These are phyloP conservation scores for Cygnus atratus DNA, from an alignment of 2,113 vertebrate species.

Conservation along the genomic window DNA sequence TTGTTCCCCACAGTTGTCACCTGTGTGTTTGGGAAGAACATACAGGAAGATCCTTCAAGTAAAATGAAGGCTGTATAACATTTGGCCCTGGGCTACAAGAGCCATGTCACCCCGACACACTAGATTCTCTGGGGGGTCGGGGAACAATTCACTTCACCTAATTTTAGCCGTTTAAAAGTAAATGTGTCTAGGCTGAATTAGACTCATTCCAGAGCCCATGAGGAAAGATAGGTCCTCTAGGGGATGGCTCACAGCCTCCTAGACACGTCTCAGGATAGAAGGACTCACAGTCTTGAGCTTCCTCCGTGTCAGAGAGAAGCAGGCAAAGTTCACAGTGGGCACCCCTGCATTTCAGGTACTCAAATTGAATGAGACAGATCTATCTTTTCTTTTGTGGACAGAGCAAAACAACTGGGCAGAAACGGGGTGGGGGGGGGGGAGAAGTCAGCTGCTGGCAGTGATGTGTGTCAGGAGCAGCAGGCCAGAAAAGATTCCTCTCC, in stretches of 20 bases:
- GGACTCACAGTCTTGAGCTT: neutral
- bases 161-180: neutral
- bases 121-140: neutral
- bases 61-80: neutral
- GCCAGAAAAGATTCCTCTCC: neutral
- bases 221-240: neutral
- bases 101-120: neutral
- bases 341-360: neutral
- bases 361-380: neutral
- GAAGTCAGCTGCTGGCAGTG: neutral
- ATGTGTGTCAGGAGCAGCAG: neutral
- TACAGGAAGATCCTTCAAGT: neutral
- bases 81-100: neutral
- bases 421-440: neutral
- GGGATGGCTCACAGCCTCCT: neutral
- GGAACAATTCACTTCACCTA: neutral
- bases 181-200: neutral
- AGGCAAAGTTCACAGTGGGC: neutral
- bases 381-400: neutral
- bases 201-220: neutral
- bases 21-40: accelerated
- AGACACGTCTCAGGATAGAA: neutral
- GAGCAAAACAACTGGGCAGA: neutral
- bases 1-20: neutral
- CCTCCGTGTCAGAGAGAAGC: neutral